A percentile compares a stretch with the other conserved stretches of the same genome.
These are phyloP conservation scores for Drosophila sechellia DNA, from an alignment of 1,140 invertebrate species.

Conservation along the genomic window DNA sequence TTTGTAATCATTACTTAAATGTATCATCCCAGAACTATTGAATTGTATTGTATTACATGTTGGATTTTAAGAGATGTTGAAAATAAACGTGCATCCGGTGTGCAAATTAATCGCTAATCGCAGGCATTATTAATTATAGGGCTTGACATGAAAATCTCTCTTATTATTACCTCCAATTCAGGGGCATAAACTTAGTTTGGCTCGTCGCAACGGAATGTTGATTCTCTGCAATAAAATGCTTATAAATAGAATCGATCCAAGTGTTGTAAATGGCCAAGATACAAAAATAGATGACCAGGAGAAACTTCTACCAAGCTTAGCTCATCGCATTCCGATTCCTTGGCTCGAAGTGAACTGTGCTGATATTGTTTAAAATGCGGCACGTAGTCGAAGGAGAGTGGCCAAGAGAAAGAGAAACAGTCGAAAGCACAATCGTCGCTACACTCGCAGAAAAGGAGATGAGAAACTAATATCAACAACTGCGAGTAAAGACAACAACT, in stretches of 20 bases:
- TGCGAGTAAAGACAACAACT: too few species aligned
- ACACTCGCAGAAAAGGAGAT: neutral
- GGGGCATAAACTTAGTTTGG: neutral
- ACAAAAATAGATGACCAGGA: constrained; percentile 51
- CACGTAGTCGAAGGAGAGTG: constrained; percentile 69
- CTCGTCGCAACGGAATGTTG: constrained; percentile 19
- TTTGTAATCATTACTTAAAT: too few species aligned
- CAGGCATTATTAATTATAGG: neutral
- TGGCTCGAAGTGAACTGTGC: constrained; percentile 37
- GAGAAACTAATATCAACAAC: too few species aligned
- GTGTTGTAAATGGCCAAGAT: constrained; percentile 41
- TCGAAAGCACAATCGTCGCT: constrained; percentile 7
- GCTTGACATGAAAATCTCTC: constrained; percentile 19
- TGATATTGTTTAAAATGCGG: constrained; percentile 75
- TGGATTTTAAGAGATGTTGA: neutral
- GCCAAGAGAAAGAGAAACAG: constrained; percentile 56
- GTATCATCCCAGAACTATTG: too few species aligned
- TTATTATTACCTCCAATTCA: constrained; percentile 23
- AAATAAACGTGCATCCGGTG: too few species aligned
- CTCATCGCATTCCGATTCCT: constrained; percentile 48
- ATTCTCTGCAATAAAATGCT: constrained; percentile 51
- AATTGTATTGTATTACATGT: too few species aligned
- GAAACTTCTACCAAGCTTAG: constrained; percentile 55
- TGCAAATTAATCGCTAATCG: too few species aligned
- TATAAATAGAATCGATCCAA: constrained; percentile 56